Conservation (phyloP, 2,113 vertebrate genomes). For the Scopus umbretta region DNA sequence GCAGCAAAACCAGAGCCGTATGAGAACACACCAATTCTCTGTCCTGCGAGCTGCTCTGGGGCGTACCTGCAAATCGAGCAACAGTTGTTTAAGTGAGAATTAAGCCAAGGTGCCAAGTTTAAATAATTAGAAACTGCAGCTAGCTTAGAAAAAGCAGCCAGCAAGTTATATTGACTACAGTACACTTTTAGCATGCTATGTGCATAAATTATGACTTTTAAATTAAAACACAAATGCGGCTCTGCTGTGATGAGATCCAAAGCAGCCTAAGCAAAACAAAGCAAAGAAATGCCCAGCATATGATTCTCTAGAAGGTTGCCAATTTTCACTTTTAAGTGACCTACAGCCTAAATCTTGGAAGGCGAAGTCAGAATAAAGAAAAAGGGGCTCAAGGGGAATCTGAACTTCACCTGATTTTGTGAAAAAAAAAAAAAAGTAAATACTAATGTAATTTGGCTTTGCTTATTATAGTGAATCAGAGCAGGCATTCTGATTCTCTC, state of each 20-base stretch:
- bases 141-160: not conserved
- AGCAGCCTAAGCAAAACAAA: not conserved
- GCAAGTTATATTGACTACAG: not conserved
- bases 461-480: not conserved
- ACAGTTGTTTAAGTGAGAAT: not conserved
- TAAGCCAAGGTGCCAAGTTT: not conserved
- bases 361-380: not conserved
- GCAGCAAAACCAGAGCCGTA: constrained; percentile 98
- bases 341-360: not conserved
- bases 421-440: not conserved
- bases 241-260: not conserved
- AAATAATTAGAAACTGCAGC: not conserved
- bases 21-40: constrained; percentile 91
- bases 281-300: not conserved
- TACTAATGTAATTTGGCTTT: not conserved
- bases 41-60: constrained; percentile 83
- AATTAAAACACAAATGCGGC: too few species aligned
- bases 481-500: not conserved
- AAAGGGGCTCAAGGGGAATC: not conserved
- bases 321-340: not conserved
- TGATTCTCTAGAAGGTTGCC: not conserved
- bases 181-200: not conserved
- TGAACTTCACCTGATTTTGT: not conserved
- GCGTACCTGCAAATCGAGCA: constrained; percentile 71
- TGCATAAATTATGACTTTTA: not conserved